Conservation (phyloP, 2,113 vertebrate genomes). For the Syngnathus floridae region DNA sequence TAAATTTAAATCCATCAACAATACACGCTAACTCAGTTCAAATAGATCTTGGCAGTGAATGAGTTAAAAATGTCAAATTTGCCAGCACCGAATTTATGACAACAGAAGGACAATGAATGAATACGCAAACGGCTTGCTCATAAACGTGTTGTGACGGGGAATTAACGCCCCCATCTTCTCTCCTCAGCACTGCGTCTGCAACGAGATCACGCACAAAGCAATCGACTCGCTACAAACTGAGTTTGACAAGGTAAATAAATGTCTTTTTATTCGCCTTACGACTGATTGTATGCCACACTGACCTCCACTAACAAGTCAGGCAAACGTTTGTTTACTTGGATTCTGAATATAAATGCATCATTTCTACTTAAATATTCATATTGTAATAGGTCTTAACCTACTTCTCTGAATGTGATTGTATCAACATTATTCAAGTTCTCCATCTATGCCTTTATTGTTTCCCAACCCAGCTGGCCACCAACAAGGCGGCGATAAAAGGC, state of each 20-base stretch:
- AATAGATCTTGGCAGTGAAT: no score
- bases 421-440: not conserved
- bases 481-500: slow-evolving; percentile 76
- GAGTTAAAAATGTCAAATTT: no score
- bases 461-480: slow-evolving; percentile 70
- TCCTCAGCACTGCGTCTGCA: slow-evolving; percentile 62
- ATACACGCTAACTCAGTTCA: no score
- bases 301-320: not conserved
- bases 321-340: not conserved
- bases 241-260: slow-evolving; percentile 63
- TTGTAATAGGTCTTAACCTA: not conserved
- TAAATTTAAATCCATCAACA: no score
- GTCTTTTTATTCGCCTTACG: not conserved
- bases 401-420: not conserved
- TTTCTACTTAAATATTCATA: not conserved
- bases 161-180: not conserved
- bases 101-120: not conserved
- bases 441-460: not conserved
- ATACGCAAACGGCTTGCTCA: not conserved
- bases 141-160: not conserved
- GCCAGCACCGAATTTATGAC: no score
- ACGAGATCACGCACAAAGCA: slow-evolving; percentile 49
- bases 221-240: slow-evolving; percentile 46
- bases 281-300: not conserved
- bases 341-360: not conserved